Evolutionary conservation across 2,888 invertebrate genomes (phyloP).

Genomic region (Heterodera filipjevi): DNA sequence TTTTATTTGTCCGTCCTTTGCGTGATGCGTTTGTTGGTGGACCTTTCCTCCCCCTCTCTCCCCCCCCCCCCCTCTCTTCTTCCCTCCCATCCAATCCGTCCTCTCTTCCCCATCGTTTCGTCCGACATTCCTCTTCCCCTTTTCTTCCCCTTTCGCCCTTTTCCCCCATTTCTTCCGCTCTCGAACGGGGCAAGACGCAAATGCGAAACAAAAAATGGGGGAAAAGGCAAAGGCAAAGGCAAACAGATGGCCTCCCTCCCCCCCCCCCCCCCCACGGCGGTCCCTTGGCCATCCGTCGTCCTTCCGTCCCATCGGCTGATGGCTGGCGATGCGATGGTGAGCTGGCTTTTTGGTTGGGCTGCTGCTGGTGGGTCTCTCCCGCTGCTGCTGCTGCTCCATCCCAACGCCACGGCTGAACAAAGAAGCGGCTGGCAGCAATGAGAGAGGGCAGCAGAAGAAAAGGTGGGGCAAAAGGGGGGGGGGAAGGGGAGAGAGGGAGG

Average conservation of each 20-base stretch:
- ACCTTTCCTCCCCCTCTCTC: neutral
- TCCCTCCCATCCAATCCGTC: neutral
- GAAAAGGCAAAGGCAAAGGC: neutral
- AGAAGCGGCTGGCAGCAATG: neutral
- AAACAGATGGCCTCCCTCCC: slow-evolving; percentile 3
- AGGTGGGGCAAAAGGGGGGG: neutral
- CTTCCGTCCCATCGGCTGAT: slow-evolving; percentile 7
- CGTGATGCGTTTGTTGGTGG: slow-evolving; percentile 7
- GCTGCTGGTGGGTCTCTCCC: neutral
- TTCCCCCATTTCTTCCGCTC: neutral
- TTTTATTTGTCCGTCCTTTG: neutral
- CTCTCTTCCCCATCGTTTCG: neutral
- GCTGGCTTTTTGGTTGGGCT: slow-evolving; percentile 3
- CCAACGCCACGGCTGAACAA: slow-evolving; percentile 10
- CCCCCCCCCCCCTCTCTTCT: neutral
- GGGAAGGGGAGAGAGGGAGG: neutral
- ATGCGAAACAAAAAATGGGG: slow-evolving; percentile 7
- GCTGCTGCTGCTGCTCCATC: neutral
- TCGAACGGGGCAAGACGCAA: slow-evolving; percentile 11
- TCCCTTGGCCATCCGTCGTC: slow-evolving; percentile 2
- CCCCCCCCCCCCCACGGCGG: neutral
- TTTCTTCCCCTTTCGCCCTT: neutral
- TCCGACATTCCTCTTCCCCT: neutral
- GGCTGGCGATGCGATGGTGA: neutral
- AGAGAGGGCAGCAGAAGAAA: neutral